Conservation (phyloP, 1,140 invertebrate genomes). For the Lucilia sericata region DNA sequence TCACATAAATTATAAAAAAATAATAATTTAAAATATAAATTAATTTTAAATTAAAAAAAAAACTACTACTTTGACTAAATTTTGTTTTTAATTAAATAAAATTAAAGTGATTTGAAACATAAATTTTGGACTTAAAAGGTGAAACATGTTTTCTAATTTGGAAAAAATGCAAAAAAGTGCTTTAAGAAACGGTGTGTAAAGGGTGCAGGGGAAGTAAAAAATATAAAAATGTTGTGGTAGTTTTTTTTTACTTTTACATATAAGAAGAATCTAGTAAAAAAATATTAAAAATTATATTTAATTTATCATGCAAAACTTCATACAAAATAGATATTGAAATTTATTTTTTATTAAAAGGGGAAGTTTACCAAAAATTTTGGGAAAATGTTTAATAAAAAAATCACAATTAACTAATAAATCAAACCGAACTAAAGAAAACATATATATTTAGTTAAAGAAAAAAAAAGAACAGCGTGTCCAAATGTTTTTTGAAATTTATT, state of each 20-base stretch:
- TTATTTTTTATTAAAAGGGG: too few species aligned
- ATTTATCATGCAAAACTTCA: too few species aligned
- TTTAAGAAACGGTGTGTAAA: neutral
- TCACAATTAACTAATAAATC: neutral
- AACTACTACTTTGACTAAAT: neutral
- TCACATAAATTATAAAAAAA: neutral
- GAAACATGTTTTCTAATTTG: neutral
- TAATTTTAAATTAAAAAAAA: neutral
- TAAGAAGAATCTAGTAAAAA: too few species aligned
- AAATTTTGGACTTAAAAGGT: neutral
- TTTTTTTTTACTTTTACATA: too few species aligned
- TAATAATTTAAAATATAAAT: neutral
- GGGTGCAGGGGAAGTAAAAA: too few species aligned
- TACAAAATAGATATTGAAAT: too few species aligned
- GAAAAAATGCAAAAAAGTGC: neutral
- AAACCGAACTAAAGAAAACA: neutral
- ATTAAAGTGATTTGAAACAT: neutral
- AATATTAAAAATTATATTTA: too few species aligned
- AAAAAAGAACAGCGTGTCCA: neutral
- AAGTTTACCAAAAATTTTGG: too few species aligned
- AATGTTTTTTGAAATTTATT: neutral
- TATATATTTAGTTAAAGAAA: neutral
- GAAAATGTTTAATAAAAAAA: neutral
- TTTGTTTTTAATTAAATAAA: neutral
- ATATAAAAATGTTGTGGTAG: too few species aligned